Base-by-base conservation (phyloP, 2,113 vertebrate species). In the Donacobius atricapilla region DNA sequence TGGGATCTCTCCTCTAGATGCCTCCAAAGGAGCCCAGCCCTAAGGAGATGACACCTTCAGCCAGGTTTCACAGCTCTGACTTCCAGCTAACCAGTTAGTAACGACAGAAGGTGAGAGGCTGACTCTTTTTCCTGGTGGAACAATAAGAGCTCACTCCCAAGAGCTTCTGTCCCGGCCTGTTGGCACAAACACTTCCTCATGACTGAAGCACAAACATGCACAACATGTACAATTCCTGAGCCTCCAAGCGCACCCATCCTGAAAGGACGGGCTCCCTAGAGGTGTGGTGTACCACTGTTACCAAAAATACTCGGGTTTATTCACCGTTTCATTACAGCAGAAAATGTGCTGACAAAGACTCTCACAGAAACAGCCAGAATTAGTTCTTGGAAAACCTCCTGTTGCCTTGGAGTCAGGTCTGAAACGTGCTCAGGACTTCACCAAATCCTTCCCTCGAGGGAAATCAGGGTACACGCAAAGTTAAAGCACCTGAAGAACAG, bases 331-430 rank as follows among this genome's bases (percentile, higher is more conserved):
- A 95, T 92, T 75, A 76, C 57, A 33, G 73, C 0, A 5, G 69
- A 84, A 91, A 84, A 92, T 35, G 50, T 82, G 95, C 95, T 95
- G 95, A 96, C 80, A 71, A 58, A 37, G 77, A 24, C 33, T 75
- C 86, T 68, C 69, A 75, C 2, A 63, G 56, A 94, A 95, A 95
- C 47, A 4, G 64, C 13, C 94, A 89, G 81, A 94, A 94, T 84
- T 68, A 82, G 77, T 86, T 94, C 87, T 56, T 96, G 91, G 94
- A 97, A 88, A 94, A 87, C 47, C 89, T 96, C 68, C 92, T 93
- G 85, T 14, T 81, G 54, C 91, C 87, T 87, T 48, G 65, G 39
- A 91, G 58, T 47, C 84, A 45, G 57, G 76, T 83, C 58, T 90
- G 87, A 95, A 91, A 73, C 0, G 1, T 23, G 53, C 66, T 86